phyloP scores from a whole-genome alignment of 2,797 vertebrate species.

The Eupleurogrammus muticus region DNA sequence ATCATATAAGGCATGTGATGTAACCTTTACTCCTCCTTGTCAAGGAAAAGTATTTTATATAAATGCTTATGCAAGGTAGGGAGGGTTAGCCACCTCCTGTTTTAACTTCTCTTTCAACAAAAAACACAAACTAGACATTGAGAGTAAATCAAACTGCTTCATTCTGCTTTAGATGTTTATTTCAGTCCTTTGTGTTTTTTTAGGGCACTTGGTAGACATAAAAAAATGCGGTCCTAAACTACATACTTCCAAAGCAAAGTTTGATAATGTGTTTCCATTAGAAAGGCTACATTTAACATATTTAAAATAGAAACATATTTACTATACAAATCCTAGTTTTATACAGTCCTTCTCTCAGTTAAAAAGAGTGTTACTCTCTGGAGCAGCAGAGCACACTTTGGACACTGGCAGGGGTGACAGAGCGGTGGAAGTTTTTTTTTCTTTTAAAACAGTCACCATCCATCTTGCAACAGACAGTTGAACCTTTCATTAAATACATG shows the following conservation, averaged over 20 bases:
- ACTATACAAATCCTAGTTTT: conserved; percentile 1
- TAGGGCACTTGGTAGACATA: conserved; percentile 36
- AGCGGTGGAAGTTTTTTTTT: too few species aligned
- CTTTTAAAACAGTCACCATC: too few species aligned
- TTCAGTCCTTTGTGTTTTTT: conserved; percentile 25
- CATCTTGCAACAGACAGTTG: too few species aligned
- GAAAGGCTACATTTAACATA: conserved; percentile 1
- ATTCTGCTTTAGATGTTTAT: conserved; percentile 48
- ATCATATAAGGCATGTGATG: conserved; percentile 41
- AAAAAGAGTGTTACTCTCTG: too few species aligned
- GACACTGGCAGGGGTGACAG: too few species aligned
- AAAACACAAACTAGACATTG: conserved; percentile 43
- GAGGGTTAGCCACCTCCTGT: conserved; percentile 36
- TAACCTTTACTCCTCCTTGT: conserved; percentile 71
- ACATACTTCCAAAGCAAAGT: conserved; percentile 27
- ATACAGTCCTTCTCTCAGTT: background rate
- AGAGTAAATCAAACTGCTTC: conserved; percentile 44
- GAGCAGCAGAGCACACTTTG: too few species aligned
- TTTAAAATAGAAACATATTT: conserved; percentile 4
- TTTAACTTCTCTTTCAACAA: conserved; percentile 43
- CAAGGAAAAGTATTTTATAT: conserved; percentile 61
- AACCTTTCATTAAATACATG: too few species aligned
- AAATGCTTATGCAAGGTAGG: conserved; percentile 62
- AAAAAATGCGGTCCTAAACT: conserved; percentile 37
- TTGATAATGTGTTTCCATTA: conserved; percentile 18